These are phyloP conservation scores for Calonectris borealis DNA, from an alignment of 2,113 vertebrate genomes.

Conservation along the genomic window DNA sequence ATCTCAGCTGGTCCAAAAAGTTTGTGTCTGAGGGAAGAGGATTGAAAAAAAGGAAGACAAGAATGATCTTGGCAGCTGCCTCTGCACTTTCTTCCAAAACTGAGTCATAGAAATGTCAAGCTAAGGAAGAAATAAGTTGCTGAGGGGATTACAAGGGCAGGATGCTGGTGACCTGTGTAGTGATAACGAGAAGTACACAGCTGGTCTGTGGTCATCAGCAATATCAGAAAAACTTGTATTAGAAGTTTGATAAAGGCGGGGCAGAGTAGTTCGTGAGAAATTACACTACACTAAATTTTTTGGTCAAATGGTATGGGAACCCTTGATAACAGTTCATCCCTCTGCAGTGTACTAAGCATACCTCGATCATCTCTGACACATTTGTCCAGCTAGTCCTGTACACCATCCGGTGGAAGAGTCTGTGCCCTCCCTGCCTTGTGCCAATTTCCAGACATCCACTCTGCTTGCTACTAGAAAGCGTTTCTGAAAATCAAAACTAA, in stretches of 20 bases:
- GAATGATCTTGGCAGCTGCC: neutral
- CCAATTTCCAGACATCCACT: neutral
- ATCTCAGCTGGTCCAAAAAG: neutral
- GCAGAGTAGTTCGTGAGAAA: neutral
- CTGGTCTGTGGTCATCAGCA: neutral
- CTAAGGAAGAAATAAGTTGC: neutral
- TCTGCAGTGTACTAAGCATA: rapidly evolving
- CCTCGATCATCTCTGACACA: neutral
- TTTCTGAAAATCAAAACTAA: neutral
- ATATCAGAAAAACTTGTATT: neutral
- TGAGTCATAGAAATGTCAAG: neutral
- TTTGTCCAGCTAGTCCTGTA: neutral
- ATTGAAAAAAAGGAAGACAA: neutral
- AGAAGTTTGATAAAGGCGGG: neutral
- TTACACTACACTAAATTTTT: neutral
- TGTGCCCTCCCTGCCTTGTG: neutral
- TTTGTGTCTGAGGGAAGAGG: neutral
- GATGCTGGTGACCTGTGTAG: neutral
- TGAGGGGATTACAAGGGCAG: neutral
- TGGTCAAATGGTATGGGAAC: neutral
- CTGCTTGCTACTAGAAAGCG: neutral
- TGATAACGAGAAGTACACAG: neutral
- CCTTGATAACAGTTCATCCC: neutral
- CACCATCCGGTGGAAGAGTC: rapidly evolving
- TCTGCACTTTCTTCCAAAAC: neutral